phyloP scores from a whole-genome alignment of 2,888 invertebrate genomes.

The Calameuta pallipes region DNA sequence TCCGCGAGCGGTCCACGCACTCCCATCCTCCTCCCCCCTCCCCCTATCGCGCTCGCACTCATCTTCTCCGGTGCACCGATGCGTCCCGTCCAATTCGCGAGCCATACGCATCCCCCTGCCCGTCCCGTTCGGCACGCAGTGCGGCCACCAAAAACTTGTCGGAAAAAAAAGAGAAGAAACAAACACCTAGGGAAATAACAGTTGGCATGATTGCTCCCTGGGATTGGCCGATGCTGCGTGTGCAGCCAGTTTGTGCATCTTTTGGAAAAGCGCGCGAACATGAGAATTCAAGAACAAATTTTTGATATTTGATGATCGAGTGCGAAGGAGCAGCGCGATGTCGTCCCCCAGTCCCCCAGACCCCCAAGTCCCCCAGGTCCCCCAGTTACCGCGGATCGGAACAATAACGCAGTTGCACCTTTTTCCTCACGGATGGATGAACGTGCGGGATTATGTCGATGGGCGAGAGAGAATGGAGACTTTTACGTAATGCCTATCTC shows the following conservation, averaged over 20 bases:
- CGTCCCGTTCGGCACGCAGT: not conserved
- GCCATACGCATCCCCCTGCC: not conserved
- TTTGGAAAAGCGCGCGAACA: not conserved
- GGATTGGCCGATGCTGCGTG: not conserved
- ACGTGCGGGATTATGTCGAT: not conserved
- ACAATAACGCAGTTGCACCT: not conserved
- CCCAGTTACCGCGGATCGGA: not conserved
- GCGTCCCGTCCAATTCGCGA: not conserved
- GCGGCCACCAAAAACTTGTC: not conserved
- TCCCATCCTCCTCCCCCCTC: not conserved
- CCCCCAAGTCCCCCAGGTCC: too few relatives aligned
- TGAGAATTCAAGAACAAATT: not conserved
- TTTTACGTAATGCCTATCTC: not conserved
- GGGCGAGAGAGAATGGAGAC: not conserved
- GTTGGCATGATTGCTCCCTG: not conserved
- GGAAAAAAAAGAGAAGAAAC: not conserved
- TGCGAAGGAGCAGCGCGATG: not conserved
- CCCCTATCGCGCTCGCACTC: not conserved
- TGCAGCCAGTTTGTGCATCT: not conserved
- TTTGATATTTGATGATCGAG: not conserved
- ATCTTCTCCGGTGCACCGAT: not conserved
- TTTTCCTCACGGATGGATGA: not conserved
- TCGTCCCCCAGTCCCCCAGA: too few relatives aligned
- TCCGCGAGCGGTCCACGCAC: too few relatives aligned
- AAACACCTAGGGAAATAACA: not conserved